Evolutionary conservation across 1,140 invertebrate genomes (phyloP), one percentile per base, ranked within the genome.

Genomic region (Cyclina sinensis): DNA sequence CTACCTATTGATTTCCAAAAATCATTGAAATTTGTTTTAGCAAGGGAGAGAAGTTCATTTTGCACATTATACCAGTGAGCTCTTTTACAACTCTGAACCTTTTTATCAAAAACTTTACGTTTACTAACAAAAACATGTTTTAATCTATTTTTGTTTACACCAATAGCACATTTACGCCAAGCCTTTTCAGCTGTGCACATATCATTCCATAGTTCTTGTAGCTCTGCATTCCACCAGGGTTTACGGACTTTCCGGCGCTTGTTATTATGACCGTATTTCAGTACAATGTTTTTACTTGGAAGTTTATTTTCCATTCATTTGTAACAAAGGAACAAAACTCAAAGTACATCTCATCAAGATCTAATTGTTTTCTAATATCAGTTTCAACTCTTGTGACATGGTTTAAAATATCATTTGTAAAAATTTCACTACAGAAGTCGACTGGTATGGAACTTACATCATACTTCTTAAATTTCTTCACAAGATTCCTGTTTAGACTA

Each of bases 121-220:
- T n/a, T n/a, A n/a, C n/a, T n/a, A n/a, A n/a, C n/a, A n/a, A n/a
- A n/a, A n/a, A n/a, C n/a, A n/a, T n/a, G n/a, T n/a, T n/a, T n/a
- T n/a, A n/a, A n/a, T n/a, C n/a, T n/a, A n/a, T n/a, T n/a, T n/a
- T n/a, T n/a, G n/a, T n/a, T n/a, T n/a, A n/a, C n/a, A n/a, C n/a
- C n/a, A n/a, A n/a, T n/a, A n/a, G n/a, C n/a, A n/a, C n/a, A n/a
- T n/a, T n/a, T n/a, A n/a, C n/a, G n/a, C n/a, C n/a, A n/a, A n/a
- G n/a, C n/a, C n/a, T n/a, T 68, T 68, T 68, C 62, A 35, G 62
- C 62, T 32, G 16, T 18, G 30, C 62, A 68, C 62, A 68, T n/a
- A 68, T 27, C 62, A 68, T 68, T 68, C 62, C 62, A 68, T 35
- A 68, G 16, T n/a, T 68, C n/a, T 1, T 68, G 62, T 68, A 68